Evolutionary conservation across 2,797 vertebrate species (phyloP), one percentile per base, ranked within the genome.

Genomic region (Otus scops): DNA sequence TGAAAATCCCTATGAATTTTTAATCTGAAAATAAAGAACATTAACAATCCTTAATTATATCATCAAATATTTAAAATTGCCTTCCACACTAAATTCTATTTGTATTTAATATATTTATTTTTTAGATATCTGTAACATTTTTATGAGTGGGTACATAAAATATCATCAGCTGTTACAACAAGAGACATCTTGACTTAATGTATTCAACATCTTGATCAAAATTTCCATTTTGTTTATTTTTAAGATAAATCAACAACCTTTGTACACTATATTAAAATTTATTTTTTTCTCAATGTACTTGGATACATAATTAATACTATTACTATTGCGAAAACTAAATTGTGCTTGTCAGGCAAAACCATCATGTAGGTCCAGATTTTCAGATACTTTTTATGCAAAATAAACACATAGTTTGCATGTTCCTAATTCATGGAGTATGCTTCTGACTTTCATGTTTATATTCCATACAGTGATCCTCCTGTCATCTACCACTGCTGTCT

Each of bases 41-140:
- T 93, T 97, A 97, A 95, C 77, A 88, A 93, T 85, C 84, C 63
- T 91, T 97, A 97, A 97, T 92, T 95, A 84, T 95, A 93, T 96
- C 54, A 97, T 97, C 92, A 97, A 98, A 97, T 97, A 97, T 97
- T 98, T 97, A 96, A 97, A 96, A 63, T 73, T 85, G 77, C 51
- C 50, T 92, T 74, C 83, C 70, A 83, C 88, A 61, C 18, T 93
- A 95, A 96, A 92, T 94, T 93, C 41, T 86, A 87, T 95, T 93
- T 97, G 36, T 68, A 90, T 95, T 95, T 92, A 92, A 96, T 93
- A 68, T 89, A 93, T 93, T 94, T 97, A 78, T 94, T 78, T 88
- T 92, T 95, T 85, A 95, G 71, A 57, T 61, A 92, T 92, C 24
- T 90, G 30, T 88, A 97, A 90, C 63, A 93, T 89, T 97, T 97